Percentiles rank a stretch among this genome's conserved stretches.
phyloP scores from a whole-genome alignment of 1,140 invertebrate genomes.

The Schlechtendalia chinensis region DNA sequence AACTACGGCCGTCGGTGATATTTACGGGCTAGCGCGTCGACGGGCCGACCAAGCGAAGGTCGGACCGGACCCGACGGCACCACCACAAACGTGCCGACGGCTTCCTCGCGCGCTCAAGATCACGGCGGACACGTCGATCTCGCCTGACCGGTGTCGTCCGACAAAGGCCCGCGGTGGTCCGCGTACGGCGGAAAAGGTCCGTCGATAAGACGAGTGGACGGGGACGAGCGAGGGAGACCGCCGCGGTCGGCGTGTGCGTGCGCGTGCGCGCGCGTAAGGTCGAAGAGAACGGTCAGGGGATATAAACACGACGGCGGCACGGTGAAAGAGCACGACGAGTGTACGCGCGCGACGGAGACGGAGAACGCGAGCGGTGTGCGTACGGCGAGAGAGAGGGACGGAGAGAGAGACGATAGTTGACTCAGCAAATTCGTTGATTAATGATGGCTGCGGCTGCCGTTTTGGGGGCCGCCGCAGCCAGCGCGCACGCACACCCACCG shows the following conservation, averaged over 20 bases:
- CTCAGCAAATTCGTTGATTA: conserved; percentile 50
- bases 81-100: too few relatives aligned
- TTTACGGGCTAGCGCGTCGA: too few relatives aligned
- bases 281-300: conserved; percentile 43
- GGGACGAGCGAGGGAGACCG: neutral
- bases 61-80: too few relatives aligned
- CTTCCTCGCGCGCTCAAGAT: too few relatives aligned
- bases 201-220: too few relatives aligned
- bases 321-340: conserved; percentile 1
- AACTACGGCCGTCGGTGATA: neutral
- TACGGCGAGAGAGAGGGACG: too few relatives aligned
- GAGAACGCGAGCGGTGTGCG: neutral
- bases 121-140: too few relatives aligned
- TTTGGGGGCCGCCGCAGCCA: neutral
- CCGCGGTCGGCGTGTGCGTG: neutral
- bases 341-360: neutral
- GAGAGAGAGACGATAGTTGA: conserved; percentile 48
- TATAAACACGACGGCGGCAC: conserved; percentile 5
- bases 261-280: neutral
- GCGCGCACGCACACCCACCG: neutral
- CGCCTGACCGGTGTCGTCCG: too few relatives aligned
- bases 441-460: conserved; percentile 34
- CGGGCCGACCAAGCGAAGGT: too few relatives aligned
- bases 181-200: too few relatives aligned
- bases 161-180: too few relatives aligned